Evolutionary conservation across 2,113 vertebrate species (phyloP), one percentile per base, ranked within the genome.

Genomic region (Nothobranchius kuhntae): DNA sequence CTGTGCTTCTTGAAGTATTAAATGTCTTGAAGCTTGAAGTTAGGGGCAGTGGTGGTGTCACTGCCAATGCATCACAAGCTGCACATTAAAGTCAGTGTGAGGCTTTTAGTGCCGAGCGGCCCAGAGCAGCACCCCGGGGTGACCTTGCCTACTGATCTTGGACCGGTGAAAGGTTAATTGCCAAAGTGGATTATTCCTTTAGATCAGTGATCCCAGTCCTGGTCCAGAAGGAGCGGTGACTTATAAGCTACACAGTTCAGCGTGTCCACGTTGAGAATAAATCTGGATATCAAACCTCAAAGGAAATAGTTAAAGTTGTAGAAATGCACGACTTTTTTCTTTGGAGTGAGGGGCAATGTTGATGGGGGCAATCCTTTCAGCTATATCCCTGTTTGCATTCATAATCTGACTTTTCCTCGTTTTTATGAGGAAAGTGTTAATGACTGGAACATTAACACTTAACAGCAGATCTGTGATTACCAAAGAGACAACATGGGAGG

Each of bases 111-210:
- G 86, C 78, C 84, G 85, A 90, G 86, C 67, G 74, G 65, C 51
- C 6, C 69, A 73, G 87, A 82, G 82, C 90, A 80, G 88, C 84
- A 85, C 71, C 87, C 83, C 84, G 83, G 89, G 89, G 91, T 93
- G 91, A 92, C 92, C 91, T 91, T 92, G 91, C 81, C 77, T 63
- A 68, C 85, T 84, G 90, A 92, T 92, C 89, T 87, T 81, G 83
- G 78, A 85, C 85, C 74, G 84, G 80, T 88, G 82, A 89, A 90
- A 92, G 88, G 90, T 91, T 92, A 90, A 93, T 89, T 91, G 89
- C 81, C 84, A 87, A 90, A 93, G 83, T 91, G 87, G 92, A 92
- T 94, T 93, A 93, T 61, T 74, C 72, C 65, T 89, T 87, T 85
- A 89, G 79, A 91, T 85, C 81, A 82, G 85, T 65, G 85, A 87